phyloP scores from a whole-genome alignment of 2,888 invertebrate genomes.

The Gastracanthus pulcherrimus region DNA sequence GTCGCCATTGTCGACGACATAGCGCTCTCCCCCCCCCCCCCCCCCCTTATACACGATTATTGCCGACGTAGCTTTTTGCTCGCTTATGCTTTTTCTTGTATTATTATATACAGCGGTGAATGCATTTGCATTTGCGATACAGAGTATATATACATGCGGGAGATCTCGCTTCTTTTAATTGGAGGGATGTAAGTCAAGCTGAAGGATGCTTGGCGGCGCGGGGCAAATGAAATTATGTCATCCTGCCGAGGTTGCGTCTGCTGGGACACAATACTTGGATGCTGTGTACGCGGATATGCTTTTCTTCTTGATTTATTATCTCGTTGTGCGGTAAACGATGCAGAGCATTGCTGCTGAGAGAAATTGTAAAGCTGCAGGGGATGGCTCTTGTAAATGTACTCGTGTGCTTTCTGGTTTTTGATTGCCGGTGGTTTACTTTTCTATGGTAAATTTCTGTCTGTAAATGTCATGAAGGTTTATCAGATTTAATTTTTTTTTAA shows the following conservation, averaged over 20 bases:
- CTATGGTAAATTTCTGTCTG: no score
- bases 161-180: neutral
- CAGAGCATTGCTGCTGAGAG: neutral
- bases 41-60: no score
- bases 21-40: neutral
- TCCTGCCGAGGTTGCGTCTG: neutral
- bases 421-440: no score
- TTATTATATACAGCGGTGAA: no score
- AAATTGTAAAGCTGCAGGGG: no score
- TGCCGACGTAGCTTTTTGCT: no score
- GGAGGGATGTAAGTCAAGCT: neutral
- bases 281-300: neutral
- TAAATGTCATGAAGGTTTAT: no score
- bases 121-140: no score
- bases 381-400: no score
- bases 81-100: no score
- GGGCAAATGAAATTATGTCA: slow-evolving; percentile 25
- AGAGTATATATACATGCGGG: neutral
- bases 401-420: no score
- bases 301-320: neutral
- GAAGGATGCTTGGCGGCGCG: slow-evolving; percentile 4
- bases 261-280: slow-evolving; percentile 33
- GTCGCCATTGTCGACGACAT: slow-evolving; percentile 25
- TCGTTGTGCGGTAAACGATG: neutral
- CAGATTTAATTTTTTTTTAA: no score